These are phyloP conservation scores for Cataglyphis livida DNA, from an alignment of 2,888 invertebrate genomes.

Conservation along the genomic window DNA sequence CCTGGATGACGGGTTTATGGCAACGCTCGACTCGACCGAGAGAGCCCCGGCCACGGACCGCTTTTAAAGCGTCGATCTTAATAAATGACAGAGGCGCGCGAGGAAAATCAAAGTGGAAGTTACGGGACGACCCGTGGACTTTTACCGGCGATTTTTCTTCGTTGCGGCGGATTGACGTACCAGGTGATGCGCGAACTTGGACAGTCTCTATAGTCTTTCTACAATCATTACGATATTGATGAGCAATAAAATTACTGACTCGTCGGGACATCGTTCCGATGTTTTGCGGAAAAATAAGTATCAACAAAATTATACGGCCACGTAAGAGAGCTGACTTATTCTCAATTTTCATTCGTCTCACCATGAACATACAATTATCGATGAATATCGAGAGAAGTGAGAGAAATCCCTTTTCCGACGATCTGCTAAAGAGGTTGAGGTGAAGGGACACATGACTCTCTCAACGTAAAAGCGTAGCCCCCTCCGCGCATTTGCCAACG, in stretches of 20 bases:
- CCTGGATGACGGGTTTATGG: constrained; percentile 54
- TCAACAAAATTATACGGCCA: constrained; percentile 19
- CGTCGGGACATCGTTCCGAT: background rate
- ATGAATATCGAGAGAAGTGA: constrained; percentile 70
- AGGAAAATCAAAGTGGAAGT: constrained; percentile 55
- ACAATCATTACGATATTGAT: background rate
- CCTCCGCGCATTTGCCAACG: constrained; percentile 15
- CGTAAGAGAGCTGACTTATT: constrained; percentile 39
- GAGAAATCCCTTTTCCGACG: constrained; percentile 58
- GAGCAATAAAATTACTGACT: background rate
- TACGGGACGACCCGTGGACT: constrained; percentile 41
- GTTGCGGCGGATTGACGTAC: constrained; percentile 43
- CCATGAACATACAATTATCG: constrained; percentile 41
- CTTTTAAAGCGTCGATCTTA: constrained; percentile 64
- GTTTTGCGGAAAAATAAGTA: constrained; percentile 24
- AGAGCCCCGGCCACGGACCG: constrained; percentile 40
- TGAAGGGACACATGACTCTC: constrained; percentile 70
- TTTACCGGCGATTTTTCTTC: constrained; percentile 49
- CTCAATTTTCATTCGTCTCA: constrained; percentile 57
- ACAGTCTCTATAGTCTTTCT: constrained; percentile 14
- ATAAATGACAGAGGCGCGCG: constrained; percentile 57
- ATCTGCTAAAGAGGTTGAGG: constrained; percentile 49
- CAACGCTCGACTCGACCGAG: constrained; percentile 44
- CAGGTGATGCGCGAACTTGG: constrained; percentile 32
- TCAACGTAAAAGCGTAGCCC: constrained; percentile 73